Percentiles rank a stretch among this genome's conserved stretches.
Evolutionary conservation across 2,797 vertebrate genomes (phyloP).

Genomic region (Choloepus didactylus): DNA sequence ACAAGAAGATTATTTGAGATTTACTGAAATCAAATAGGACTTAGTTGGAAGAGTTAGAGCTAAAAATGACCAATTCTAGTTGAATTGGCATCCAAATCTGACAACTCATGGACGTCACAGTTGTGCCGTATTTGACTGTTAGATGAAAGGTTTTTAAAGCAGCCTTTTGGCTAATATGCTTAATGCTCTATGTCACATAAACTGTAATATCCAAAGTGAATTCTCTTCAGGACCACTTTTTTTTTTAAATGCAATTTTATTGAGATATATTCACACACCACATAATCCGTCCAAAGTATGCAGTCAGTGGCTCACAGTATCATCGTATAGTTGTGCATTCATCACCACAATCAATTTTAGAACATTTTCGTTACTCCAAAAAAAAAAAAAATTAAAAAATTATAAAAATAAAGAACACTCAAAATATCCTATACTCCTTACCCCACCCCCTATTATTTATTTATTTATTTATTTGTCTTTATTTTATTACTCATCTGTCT

Average conservation of each 20-base stretch:
- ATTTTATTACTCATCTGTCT: neutral
- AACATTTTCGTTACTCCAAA: too few relatives aligned
- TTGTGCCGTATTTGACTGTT: constrained; percentile 23
- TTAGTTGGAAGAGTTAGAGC: neutral
- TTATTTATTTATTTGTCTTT: too few relatives aligned
- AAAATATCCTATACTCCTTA: too few relatives aligned
- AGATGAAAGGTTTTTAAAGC: neutral
- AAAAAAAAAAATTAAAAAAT: too few relatives aligned
- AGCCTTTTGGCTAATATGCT: constrained; percentile 2
- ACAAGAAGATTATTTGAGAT: constrained; percentile 46
- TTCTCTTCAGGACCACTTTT: neutral
- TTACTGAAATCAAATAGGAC: constrained; percentile 57
- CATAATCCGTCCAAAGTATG: too few relatives aligned
- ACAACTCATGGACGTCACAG: neutral
- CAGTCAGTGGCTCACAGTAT: too few relatives aligned
- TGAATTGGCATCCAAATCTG: constrained; percentile 23
- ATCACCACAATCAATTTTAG: too few relatives aligned
- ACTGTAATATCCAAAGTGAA: neutral
- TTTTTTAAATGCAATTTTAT: too few relatives aligned
- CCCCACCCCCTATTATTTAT: too few relatives aligned
- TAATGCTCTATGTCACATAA: neutral
- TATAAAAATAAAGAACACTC: too few relatives aligned
- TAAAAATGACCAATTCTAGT: neutral
- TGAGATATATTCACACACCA: too few relatives aligned
- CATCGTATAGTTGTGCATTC: too few relatives aligned